Evolutionary conservation across 2,113 vertebrate genomes (phyloP), one percentile per base, ranked within the genome.

Genomic region (Rissa tridactyla): DNA sequence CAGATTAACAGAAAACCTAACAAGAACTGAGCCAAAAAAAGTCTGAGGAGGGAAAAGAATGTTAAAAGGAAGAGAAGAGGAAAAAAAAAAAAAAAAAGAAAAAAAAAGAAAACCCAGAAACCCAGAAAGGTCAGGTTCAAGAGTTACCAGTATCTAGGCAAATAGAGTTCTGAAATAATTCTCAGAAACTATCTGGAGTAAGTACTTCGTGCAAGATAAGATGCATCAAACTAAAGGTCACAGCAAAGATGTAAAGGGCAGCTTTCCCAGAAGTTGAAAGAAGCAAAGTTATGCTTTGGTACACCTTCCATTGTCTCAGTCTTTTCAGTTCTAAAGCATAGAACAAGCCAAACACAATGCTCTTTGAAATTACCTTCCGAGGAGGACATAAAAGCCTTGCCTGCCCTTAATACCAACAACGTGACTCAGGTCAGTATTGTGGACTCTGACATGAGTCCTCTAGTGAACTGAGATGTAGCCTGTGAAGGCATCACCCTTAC

Each of bases 161-260:
- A 96, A 95, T 76, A 87, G 29, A 68, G 52, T 82, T 85, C 82
- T 2, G 5, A 94, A 93, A 90, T 75, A 75, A 87, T 82, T 68
- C 66, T 79, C 82, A 85, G 61, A 78, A 93, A 75, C 61, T 71
- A 84, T n/a, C 38, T 82, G 36, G 57, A 94, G 77, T 82, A 96
- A 89, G 65, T 71, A 78, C 73, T 89, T 93, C 55, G 51, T 29
- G 47, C 27, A 42, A 91, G 82, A 26, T 47, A 87, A 79, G 47
- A 87, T 68, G n/a, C 66, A 91, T 60, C 20, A 62, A 89, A 89
- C 61, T 68, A 88, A 94, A 96, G 92, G 90, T 93, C 70, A 82
- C 20, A 60, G 47, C 27, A 71, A 51, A 90, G 57, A 78, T 0
- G 5, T 66, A 84, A 94, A 96, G 66, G 62, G 80, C 46, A 86